phyloP scores from a whole-genome alignment of 2,113 vertebrate genomes.

The Peromyscus californicus region DNA sequence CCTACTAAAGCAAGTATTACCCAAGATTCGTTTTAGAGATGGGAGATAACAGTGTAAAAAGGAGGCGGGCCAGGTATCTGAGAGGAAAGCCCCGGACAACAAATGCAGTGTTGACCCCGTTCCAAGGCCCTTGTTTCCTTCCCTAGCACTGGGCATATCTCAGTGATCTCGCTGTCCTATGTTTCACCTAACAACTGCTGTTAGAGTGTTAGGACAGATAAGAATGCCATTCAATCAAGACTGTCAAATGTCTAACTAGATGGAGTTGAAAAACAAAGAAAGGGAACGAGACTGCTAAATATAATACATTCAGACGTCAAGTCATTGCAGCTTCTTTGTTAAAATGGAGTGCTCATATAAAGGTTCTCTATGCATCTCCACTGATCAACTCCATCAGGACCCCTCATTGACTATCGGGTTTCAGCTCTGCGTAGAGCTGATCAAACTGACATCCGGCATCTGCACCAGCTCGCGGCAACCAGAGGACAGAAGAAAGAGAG shows the following conservation, averaged over 20 bases:
- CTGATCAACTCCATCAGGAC: neutral
- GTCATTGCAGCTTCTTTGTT: neutral
- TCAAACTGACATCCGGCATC: neutral
- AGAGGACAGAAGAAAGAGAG: neutral
- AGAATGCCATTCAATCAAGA: slow-evolving; percentile 45
- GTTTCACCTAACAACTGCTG: slow-evolving; percentile 57
- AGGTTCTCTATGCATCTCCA: neutral
- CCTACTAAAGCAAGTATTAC: neutral
- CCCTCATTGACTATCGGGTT: neutral
- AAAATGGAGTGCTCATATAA: neutral
- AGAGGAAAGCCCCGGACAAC: neutral
- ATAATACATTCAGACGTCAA: slow-evolving; percentile 32
- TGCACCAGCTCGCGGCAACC: neutral
- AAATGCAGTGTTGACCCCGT: neutral
- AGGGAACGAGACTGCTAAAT: slow-evolving; percentile 40
- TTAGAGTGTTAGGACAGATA: slow-evolving; percentile 61
- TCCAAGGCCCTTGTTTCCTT: neutral
- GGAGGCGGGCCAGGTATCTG: too few relatives aligned
- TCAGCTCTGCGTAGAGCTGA: slow-evolving; percentile 6
- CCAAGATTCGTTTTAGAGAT: neutral
- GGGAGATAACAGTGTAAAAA: neutral
- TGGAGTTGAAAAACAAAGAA: slow-evolving; percentile 63
- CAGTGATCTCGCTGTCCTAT: slow-evolving; percentile 20
- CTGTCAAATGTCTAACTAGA: slow-evolving; percentile 66
- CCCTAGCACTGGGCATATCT: neutral